A percentile compares a stretch with the other conserved stretches of the same genome.
These are phyloP conservation scores for Palloptera scutellata DNA, from an alignment of 2,888 invertebrate genomes.

Conservation along the genomic window DNA sequence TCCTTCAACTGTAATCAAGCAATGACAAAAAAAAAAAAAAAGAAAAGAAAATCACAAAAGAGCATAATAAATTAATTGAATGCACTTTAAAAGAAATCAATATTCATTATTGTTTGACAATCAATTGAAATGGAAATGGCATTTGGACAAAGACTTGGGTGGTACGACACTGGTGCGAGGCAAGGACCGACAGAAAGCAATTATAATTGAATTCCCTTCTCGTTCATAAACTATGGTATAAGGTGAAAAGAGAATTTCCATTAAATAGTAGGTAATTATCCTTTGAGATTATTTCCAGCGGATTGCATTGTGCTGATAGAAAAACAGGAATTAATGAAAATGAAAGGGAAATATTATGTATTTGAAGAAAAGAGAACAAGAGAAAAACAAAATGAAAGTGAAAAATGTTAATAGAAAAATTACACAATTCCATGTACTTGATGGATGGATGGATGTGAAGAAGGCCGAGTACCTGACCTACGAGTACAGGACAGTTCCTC, in stretches of 20 bases:
- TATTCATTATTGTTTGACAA: slow-evolving; percentile 23
- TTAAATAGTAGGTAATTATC: slow-evolving; percentile 28
- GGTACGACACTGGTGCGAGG: neutral
- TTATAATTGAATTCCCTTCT: slow-evolving; percentile 4
- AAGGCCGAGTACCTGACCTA: too few relatives aligned
- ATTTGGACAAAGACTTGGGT: slow-evolving; percentile 10
- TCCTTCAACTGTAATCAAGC: slow-evolving; percentile 22
- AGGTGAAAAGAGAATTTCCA: neutral
- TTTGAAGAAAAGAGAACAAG: too few relatives aligned
- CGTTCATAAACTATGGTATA: too few relatives aligned
- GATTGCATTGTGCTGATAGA: too few relatives aligned
- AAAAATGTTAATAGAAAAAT: too few relatives aligned
- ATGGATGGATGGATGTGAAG: too few relatives aligned
- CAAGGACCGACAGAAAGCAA: neutral
- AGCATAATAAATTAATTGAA: slow-evolving; percentile 29
- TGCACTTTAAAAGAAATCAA: slow-evolving; percentile 27
- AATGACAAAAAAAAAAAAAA: slow-evolving; percentile 14
- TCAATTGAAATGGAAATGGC: slow-evolving; percentile 22
- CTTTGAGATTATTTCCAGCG: slow-evolving; percentile 3
- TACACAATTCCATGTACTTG: too few relatives aligned
- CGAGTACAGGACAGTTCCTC: too few relatives aligned
- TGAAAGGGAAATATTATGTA: too few relatives aligned
- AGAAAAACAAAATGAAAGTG: too few relatives aligned
- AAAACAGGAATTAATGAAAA: too few relatives aligned
- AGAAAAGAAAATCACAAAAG: slow-evolving; percentile 15